Evolutionary conservation across 2,888 invertebrate species (phyloP).

Genomic region (Ptilodon capucinus): DNA sequence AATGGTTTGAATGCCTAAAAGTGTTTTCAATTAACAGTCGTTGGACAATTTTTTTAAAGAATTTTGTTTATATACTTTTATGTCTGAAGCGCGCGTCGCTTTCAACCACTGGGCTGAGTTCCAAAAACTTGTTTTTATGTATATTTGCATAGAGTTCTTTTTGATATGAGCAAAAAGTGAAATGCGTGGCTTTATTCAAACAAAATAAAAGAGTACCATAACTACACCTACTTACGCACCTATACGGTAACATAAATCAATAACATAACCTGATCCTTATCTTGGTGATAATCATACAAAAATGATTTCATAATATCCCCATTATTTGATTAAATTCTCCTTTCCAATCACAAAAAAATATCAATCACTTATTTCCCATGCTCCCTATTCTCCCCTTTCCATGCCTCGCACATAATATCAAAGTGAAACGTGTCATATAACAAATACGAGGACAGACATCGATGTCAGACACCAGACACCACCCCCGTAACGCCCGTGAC

Average conservation of each 20-base stretch:
- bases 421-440: not conserved
- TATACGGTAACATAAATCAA: too few species aligned
- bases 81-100: conserved; percentile 4
- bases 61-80: conserved; percentile 17
- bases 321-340: not conserved
- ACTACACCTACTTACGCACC: too few species aligned
- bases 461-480: not conserved
- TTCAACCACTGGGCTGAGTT: not conserved
- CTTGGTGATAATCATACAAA: too few species aligned
- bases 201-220: too few species aligned
- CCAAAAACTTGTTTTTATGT: too few species aligned
- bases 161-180: too few species aligned
- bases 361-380: not conserved
- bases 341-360: not conserved
- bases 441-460: not conserved
- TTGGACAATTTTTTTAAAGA: conserved; percentile 23
- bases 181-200: too few species aligned
- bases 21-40: conserved; percentile 31
- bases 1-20: conserved; percentile 29
- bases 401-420: not conserved
- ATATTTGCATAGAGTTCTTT: too few species aligned
- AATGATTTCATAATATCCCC: not conserved
- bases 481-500: not conserved
- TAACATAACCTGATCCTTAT: too few species aligned
- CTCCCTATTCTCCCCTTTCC: not conserved